Evolutionary conservation across 1,140 invertebrate species (phyloP).

Genomic region (Pygmarrhopalites habei): DNA sequence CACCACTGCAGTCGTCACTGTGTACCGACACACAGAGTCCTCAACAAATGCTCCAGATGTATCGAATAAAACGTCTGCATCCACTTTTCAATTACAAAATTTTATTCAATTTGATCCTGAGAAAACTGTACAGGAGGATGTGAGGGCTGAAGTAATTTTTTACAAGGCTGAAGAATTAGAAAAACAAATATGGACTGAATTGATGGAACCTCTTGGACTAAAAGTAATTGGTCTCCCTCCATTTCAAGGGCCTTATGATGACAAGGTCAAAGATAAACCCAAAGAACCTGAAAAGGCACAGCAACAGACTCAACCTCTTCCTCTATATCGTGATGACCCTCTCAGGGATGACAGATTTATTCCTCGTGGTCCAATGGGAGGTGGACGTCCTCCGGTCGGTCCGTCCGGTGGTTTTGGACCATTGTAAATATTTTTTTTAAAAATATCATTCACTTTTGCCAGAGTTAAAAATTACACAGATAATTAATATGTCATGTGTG

Average conservation of each 20-base stretch:
- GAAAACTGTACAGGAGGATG: neutral
- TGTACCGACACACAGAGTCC: neutral
- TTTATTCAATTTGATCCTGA: constrained; percentile 2
- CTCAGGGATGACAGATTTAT: constrained; percentile 13
- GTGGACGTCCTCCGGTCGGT: neutral
- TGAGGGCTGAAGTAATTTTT: constrained; percentile 1
- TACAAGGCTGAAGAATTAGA: constrained; percentile 17
- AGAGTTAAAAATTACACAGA: no score
- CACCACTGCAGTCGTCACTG: constrained; percentile 14
- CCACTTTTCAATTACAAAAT: constrained; percentile 20
- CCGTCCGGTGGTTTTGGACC: constrained; percentile 13
- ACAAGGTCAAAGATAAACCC: neutral
- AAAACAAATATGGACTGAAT: constrained; percentile 18
- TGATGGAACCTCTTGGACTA: constrained; percentile 26
- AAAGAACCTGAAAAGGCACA: neutral
- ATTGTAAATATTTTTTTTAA: no score
- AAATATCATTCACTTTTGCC: no score
- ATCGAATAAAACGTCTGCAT: constrained; percentile 5
- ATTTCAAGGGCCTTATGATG: constrained; percentile 26
- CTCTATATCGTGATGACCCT: neutral
- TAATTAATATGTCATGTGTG: no score
- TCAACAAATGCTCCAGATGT: neutral
- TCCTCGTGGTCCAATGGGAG: neutral
- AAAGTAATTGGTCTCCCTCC: constrained; percentile 21
- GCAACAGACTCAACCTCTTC: neutral